Evolutionary conservation across 2,797 vertebrate species (phyloP).

Genomic region (Sebastes nivosus): DNA sequence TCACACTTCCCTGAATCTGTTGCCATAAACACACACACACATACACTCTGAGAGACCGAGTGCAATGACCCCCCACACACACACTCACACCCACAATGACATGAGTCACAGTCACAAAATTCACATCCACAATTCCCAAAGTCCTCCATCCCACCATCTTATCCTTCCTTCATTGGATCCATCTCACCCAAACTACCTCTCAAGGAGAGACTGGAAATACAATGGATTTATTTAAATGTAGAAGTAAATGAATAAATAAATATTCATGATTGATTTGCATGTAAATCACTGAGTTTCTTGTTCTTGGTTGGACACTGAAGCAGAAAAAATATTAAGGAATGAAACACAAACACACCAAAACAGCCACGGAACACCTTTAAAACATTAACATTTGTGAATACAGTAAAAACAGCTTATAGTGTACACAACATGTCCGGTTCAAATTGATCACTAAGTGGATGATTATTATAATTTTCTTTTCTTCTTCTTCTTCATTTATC

Average conservation of each 20-base stretch:
- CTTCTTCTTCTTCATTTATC: too few species aligned
- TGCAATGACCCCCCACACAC: background rate
- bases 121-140: slow-evolving; percentile 21
- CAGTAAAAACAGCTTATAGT: background rate
- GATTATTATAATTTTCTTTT: too few species aligned
- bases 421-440: too few species aligned
- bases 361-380: background rate
- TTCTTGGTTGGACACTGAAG: background rate
- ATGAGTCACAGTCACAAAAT: slow-evolving; percentile 34
- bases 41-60: background rate
- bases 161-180: background rate
- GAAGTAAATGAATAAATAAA: background rate
- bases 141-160: slow-evolving; percentile 8
- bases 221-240: background rate
- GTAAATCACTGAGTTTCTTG: background rate
- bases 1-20: slow-evolving; percentile 63
- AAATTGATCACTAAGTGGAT: too few species aligned
- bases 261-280: background rate
- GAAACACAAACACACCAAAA: background rate
- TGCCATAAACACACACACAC: slow-evolving; percentile 14
- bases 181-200: background rate
- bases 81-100: background rate
- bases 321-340: background rate
- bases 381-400: background rate
- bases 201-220: background rate